Base-by-base conservation (phyloP, 2,797 vertebrate species). In the Labeo calbasu region DNA sequence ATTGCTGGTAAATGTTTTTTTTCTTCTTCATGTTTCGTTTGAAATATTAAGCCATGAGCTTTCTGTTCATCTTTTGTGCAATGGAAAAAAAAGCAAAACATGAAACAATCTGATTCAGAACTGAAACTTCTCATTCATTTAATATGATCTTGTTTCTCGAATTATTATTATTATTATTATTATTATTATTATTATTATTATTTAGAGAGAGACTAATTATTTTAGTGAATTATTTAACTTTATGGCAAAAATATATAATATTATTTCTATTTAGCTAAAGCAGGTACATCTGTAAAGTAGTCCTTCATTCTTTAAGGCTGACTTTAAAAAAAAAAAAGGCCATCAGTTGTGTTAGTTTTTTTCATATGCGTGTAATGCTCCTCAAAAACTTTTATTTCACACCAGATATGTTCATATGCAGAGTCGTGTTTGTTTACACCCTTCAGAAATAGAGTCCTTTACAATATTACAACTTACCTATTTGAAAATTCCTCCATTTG, bases 21-120 rank as follows among this genome's bases (percentile, higher is more conserved):
- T 10, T 46, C 8, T 10, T 46, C 32, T 36, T 36, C 5, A 36
- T 7, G 50, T 48, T 63, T 53, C 10, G 68, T 76, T 68, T 40
- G 3, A 53, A 69, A 69, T 59, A 32, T 77, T 46, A 77, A 77
- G 81, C 81, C 81, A 83, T 77, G 63, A 46, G n/a, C 55, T 63
- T 51, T 73, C 19, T 57, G 59, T 68, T 76, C 17, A 28, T 68
- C 12, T 28, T 71, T 72, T 72, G 82, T 83, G 82, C 73, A 59
- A 77, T 83, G 72, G 72, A 50, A 19, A 40, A 75, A 51, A 68
- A 23, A 28, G 5, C 53, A 19, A 40, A 55, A 53, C 25, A 63
- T 59, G n/a, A 63, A 12, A 63, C 59, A 66, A 63, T 43, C 63
- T 53, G 59, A 76, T 48, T 17, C 53, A 77, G 21, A 55, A 43